phyloP scores from a whole-genome alignment of 2,888 invertebrate genomes.

The Ceriagrion tenellum region DNA sequence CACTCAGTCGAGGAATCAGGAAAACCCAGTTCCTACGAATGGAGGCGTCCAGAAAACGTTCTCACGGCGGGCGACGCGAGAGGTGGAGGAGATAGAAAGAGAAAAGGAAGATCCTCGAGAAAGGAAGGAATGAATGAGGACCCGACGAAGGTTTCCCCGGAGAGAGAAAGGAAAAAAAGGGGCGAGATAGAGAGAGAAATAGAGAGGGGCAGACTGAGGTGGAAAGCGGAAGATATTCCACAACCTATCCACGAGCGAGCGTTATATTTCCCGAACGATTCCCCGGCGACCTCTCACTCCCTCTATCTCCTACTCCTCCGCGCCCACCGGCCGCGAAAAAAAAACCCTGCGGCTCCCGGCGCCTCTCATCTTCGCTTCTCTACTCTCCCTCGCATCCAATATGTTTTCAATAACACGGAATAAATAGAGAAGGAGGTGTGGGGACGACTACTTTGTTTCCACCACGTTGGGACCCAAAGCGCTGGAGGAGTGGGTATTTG shows the following conservation, averaged over 20 bases:
- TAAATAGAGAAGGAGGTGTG: not conserved
- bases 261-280: not conserved
- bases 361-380: not conserved
- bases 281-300: not conserved
- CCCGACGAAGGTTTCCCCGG: not conserved
- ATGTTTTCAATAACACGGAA: slow-evolving; percentile 24
- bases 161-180: too few species aligned
- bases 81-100: not conserved
- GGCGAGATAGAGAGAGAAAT: not conserved
- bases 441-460: not conserved
- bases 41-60: not conserved
- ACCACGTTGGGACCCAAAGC: not conserved
- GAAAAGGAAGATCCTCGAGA: not conserved
- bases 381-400: not conserved
- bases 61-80: not conserved
- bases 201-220: not conserved
- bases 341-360: not conserved
- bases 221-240: not conserved
- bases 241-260: not conserved
- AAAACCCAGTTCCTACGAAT: not conserved
- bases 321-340: not conserved
- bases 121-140: not conserved
- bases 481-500: not conserved
- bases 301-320: not conserved
- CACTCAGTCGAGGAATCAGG: too few species aligned